Evolutionary conservation across 2,797 vertebrate genomes (phyloP).

Genomic region (Linurgus olivaceus): DNA sequence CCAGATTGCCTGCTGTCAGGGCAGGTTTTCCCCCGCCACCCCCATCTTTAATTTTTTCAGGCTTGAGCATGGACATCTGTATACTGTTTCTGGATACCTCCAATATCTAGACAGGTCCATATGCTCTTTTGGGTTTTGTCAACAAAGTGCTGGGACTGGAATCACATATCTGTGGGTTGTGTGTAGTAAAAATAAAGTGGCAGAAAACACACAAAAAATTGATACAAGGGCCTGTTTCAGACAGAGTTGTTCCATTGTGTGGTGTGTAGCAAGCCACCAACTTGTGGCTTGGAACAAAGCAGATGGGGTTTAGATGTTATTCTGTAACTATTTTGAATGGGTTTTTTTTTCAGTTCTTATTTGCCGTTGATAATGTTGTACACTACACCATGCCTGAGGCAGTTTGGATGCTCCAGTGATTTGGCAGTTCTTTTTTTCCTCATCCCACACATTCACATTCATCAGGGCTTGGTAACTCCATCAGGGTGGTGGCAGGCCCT

Average conservation of each 20-base stretch:
- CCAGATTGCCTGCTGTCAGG: constrained; percentile 32
- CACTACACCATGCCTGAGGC: background rate
- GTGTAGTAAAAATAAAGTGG: background rate
- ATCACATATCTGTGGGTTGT: background rate
- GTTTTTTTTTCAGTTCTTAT: background rate
- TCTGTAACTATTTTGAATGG: background rate
- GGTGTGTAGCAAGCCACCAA: background rate
- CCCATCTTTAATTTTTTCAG: background rate
- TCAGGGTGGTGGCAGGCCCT: background rate
- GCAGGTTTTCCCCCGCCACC: background rate
- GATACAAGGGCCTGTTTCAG: background rate
- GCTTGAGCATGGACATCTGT: background rate
- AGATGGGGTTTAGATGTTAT: background rate
- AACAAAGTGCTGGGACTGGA: background rate
- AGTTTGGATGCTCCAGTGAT: background rate
- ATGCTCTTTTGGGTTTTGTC: constrained; percentile 17
- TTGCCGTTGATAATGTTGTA: background rate
- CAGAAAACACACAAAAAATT: background rate
- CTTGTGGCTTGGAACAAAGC: background rate
- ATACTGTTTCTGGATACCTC: constrained; percentile 12
- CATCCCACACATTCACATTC: background rate
- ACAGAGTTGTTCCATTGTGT: background rate
- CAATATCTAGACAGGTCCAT: constrained; percentile 12
- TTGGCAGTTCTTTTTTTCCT: background rate
- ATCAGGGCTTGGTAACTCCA: background rate